phyloP scores from a whole-genome alignment of 2,888 invertebrate genomes.

The Molanna angustata region DNA sequence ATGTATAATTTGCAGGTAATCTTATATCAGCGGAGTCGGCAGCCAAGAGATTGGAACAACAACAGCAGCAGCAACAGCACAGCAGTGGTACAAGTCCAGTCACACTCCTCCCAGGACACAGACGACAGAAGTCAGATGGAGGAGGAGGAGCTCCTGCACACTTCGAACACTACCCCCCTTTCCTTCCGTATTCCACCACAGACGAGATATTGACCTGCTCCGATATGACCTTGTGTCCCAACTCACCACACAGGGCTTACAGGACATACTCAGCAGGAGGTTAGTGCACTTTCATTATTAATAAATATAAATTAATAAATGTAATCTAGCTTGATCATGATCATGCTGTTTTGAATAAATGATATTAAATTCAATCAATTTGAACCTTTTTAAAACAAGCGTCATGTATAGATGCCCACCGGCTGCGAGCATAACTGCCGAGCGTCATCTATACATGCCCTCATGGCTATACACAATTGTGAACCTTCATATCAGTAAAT shows the following conservation, averaged over 20 bases:
- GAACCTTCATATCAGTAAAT: too few species aligned
- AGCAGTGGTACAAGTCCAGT: slow-evolving; percentile 21
- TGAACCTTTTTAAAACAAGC: too few species aligned
- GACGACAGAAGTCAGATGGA: slow-evolving; percentile 28
- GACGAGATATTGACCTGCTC: slow-evolving; percentile 39
- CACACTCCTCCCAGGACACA: slow-evolving; percentile 25
- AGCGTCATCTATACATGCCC: too few species aligned
- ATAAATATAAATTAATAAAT: too few species aligned
- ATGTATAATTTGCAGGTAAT: slow-evolving; percentile 19
- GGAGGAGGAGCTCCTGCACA: slow-evolving; percentile 27
- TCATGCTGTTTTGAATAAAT: too few species aligned
- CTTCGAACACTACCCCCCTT: slow-evolving; percentile 28
- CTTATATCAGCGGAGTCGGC: slow-evolving; percentile 27
- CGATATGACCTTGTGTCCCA: slow-evolving; percentile 49
- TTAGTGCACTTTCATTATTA: too few species aligned
- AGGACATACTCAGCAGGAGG: slow-evolving; percentile 27
- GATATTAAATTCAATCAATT: too few species aligned
- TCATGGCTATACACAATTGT: too few species aligned
- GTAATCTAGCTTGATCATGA: too few species aligned
- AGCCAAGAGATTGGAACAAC: slow-evolving; percentile 41
- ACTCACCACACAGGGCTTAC: slow-evolving; percentile 39
- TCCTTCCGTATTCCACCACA: slow-evolving; percentile 35
- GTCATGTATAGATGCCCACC: too few species aligned
- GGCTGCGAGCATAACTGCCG: too few species aligned
- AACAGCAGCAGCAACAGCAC: slow-evolving; percentile 45